A percentile compares a stretch with the other conserved stretches of the same genome.
These are phyloP conservation scores for Oncorhynchus keta DNA, from an alignment of 2,113 vertebrate species.

Conservation along the genomic window DNA sequence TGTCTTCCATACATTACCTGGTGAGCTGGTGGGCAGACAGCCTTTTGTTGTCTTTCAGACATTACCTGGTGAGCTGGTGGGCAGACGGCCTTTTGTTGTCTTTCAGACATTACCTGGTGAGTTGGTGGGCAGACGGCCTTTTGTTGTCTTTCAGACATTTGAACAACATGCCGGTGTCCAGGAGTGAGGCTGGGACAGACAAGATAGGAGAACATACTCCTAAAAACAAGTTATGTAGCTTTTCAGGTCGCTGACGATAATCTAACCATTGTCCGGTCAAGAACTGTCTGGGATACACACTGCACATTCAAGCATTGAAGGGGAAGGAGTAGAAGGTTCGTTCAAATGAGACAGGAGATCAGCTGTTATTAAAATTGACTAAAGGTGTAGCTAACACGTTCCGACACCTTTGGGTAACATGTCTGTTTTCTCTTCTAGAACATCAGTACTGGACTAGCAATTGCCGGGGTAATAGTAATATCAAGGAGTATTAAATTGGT, in stretches of 20 bases:
- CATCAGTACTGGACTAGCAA: slow-evolving; percentile 80
- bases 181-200: neutral
- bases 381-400: neutral
- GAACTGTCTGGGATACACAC: slow-evolving; percentile 8
- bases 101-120: too few relatives aligned
- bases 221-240: slow-evolving; percentile 58
- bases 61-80: slow-evolving; percentile 1
- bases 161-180: slow-evolving; percentile 50
- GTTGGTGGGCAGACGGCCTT: slow-evolving; percentile 33
- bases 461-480: slow-evolving; percentile 78
- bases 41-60: too few relatives aligned
- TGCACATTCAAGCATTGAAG: neutral
- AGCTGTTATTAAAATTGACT: too few relatives aligned
- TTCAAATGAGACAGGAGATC: too few relatives aligned
- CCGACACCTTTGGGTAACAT: neutral
- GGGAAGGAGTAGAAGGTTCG: too few relatives aligned
- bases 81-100: slow-evolving; percentile 26
- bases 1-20: too few relatives aligned
- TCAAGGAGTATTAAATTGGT: slow-evolving; percentile 86
- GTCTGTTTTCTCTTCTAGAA: slow-evolving; percentile 66
- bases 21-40: slow-evolving; percentile 34
- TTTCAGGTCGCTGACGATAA: slow-evolving; percentile 72
- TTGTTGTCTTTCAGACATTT: slow-evolving; percentile 48
- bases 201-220: neutral
- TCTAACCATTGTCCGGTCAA: slow-evolving; percentile 70